Base-by-base conservation (phyloP, 2,888 invertebrate genomes). In the Tanytarsus gracilentus region DNA sequence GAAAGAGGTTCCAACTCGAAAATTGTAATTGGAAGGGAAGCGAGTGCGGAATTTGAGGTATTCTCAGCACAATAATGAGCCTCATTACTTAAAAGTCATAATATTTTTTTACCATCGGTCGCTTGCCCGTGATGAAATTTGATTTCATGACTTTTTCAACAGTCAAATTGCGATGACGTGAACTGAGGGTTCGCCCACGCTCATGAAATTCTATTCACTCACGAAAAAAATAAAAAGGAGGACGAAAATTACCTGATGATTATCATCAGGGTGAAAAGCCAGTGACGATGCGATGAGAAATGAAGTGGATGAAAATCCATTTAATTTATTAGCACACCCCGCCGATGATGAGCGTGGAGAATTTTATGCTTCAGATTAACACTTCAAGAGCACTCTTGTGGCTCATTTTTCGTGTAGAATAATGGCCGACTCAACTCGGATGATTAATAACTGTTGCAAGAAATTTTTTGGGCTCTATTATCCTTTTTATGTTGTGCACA, bases 101-200 rank as follows among this genome's bases (percentile, higher is more conserved):
- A 53, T 53, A 53, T 36, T 52, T 53, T n/a, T n/a, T n/a, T n/a
- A n/a, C n/a, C n/a, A n/a, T n/a, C n/a, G n/a, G n/a, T n/a, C n/a
- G n/a, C n/a, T n/a, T n/a, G n/a, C n/a, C n/a, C 53, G 53, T 53
- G 53, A 53, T 53, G 53, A 53, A 53, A 36, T 53, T 53, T 53
- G 53, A 53, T 53, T 53, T 53, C 29, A 53, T 36, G 53, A 53
- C 27, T 23, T 53, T 49, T 49, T 11, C 25, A 27, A 25, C 25
- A 26, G n/a, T n/a, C n/a, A n/a, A n/a, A n/a, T n/a, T n/a, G n/a
- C n/a, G n/a, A n/a, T n/a, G n/a, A n/a, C n/a, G n/a, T n/a, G n/a
- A n/a, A n/a, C n/a, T n/a, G n/a, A n/a, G n/a, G n/a, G n/a, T n/a
- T 36, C 36, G n/a, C n/a, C 16, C 16, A 36, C 16, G 14, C n/a